Evolutionary conservation across 2,888 invertebrate species (phyloP), one percentile per base, ranked within the genome.

Genomic region (Campoletis raptor): DNA sequence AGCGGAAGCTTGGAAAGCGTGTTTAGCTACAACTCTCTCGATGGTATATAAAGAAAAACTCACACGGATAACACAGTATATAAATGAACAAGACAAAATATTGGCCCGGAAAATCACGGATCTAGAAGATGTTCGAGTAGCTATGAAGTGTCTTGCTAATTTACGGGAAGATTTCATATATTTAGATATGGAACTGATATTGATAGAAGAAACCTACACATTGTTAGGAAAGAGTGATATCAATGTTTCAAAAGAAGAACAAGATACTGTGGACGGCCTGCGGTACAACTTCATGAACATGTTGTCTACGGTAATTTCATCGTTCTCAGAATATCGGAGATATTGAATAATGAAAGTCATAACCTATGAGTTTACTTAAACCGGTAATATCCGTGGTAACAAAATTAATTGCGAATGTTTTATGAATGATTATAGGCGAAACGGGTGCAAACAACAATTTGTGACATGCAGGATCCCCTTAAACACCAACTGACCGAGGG

Each of bases 141-240:
- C 97, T 2, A 98, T 98, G 98, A 94, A 96, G 90, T 97, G 97
- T 87, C 95, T 98, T 74, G 96, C 96, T 90, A 95, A 96, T 88
- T 97, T 98, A 87, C 95, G 98, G 72, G 96, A 97, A 82, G 96
- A 97, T 91, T 97, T 97, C 91, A 97, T 98, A 90, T 96, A 96
- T 94, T 95, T 98, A 96, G 98, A 98, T 89, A 96, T 97, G 95
- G 96, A 96, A 88, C 93, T 98, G 54, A 96, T 96, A 89, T 94
- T 97, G 6, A 97, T 98, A 91, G 97, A 97, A 94, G 97, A 98
- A 92, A 97, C 97, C 0, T 98, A 98, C 92, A 95, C 95, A 0
- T 95, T 97, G n/a, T 96, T 98, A 92, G 93, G 94, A 10, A 95
- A 96, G 89, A 97, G 96, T 91, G 95, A 96, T 80, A 96, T 97